Conservation (phyloP, 2,797 vertebrate species). For the Octomys mimax region DNA sequence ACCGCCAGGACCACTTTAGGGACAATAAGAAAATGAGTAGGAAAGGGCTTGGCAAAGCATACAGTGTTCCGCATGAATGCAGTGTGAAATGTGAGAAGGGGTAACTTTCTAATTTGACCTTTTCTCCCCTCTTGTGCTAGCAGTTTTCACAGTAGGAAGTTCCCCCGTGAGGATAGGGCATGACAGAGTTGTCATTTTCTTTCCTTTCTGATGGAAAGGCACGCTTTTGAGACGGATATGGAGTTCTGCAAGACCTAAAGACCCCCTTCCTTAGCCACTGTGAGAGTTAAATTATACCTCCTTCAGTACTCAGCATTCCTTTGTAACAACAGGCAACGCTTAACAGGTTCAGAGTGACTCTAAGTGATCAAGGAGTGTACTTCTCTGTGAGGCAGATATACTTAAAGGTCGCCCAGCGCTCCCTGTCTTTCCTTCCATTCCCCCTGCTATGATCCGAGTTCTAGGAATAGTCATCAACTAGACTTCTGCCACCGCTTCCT, state of each 20-base stretch:
- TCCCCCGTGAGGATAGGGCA: background rate
- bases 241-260: background rate
- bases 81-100: background rate
- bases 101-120: conserved; percentile 53
- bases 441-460: background rate
- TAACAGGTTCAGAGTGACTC: background rate
- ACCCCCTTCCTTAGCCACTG: background rate
- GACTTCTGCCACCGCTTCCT: background rate
- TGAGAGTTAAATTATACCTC: background rate
- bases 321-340: background rate
- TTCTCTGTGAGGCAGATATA: background rate
- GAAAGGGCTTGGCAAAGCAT: background rate
- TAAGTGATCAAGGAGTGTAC: background rate
- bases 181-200: background rate
- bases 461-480: conserved; percentile 17
- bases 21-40: background rate
- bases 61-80: background rate
- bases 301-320: background rate
- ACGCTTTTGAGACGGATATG: background rate
- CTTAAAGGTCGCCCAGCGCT: background rate
- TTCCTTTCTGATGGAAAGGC: background rate
- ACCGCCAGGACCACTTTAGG: background rate
- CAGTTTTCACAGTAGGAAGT: conserved; percentile 42
- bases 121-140: conserved; percentile 27
- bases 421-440: background rate